Percentiles rank a stretch among this genome's conserved stretches.
phyloP scores from a whole-genome alignment of 2,797 vertebrate species.

The Chloroceryle inda region DNA sequence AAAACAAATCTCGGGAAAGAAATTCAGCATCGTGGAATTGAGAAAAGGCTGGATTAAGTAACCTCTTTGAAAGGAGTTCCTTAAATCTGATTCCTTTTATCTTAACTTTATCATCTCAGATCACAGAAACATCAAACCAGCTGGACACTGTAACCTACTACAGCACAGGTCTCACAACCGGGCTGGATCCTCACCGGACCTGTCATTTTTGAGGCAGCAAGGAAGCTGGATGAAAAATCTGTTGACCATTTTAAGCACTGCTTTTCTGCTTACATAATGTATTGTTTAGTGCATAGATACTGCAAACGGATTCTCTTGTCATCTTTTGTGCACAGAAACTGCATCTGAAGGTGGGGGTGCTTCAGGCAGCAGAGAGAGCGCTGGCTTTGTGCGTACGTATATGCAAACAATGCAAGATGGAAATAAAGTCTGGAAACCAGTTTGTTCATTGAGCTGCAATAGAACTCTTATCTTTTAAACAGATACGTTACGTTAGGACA shows the following conservation, averaged over 20 bases:
- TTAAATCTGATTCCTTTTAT: not conserved
- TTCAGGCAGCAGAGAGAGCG: not conserved
- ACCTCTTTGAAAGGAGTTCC: not conserved
- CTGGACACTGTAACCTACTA: not conserved
- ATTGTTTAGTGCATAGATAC: not conserved
- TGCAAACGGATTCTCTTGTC: not conserved
- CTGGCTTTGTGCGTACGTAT: not conserved
- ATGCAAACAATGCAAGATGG: not conserved
- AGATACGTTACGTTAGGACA: not conserved
- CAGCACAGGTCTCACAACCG: not conserved
- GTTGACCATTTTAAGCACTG: not conserved
- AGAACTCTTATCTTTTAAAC: not conserved
- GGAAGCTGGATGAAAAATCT: not conserved
- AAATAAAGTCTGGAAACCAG: conserved; percentile 11
- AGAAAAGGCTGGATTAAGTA: not conserved
- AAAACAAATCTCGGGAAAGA: conserved; percentile 1
- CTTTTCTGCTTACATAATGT: not conserved
- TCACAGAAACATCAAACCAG: not conserved
- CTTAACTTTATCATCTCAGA: conserved; percentile 5
- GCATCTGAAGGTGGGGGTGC: not conserved
- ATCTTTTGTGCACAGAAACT: not conserved
- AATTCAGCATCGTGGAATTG: not conserved
- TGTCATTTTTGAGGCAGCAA: not conserved
- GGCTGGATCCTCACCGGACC: not conserved
- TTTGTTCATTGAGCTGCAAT: not conserved